phyloP scores from a whole-genome alignment of 2,888 invertebrate species.

The Venusia cambrica region DNA sequence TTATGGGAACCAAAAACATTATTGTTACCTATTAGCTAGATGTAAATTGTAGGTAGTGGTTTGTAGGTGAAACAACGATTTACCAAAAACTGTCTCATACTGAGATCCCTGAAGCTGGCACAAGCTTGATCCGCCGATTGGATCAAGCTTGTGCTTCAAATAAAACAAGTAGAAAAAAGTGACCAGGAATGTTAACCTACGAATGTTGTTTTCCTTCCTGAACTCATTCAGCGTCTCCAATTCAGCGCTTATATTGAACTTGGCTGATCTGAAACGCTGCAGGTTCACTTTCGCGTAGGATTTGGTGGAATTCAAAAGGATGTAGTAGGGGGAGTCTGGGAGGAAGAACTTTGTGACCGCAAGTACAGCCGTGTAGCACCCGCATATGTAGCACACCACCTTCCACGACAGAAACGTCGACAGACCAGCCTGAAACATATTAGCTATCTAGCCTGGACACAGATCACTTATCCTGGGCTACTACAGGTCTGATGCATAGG shows the following conservation, averaged over 20 bases:
- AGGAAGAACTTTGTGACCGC: slow-evolving; percentile 37
- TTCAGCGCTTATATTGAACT: slow-evolving; percentile 44
- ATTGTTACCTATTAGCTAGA: too few relatives aligned
- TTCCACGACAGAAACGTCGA: slow-evolving; percentile 45
- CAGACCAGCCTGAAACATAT: slow-evolving; percentile 41
- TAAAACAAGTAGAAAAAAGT: too few relatives aligned
- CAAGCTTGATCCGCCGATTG: too few relatives aligned
- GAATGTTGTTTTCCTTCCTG: slow-evolving; percentile 49
- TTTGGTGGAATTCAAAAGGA: slow-evolving; percentile 36
- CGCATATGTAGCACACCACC: slow-evolving; percentile 37
- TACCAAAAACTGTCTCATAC: too few relatives aligned
- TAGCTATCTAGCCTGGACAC: too few relatives aligned
- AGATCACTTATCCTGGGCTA: too few relatives aligned
- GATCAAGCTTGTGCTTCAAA: too few relatives aligned
- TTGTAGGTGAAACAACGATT: too few relatives aligned
- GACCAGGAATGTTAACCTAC: slow-evolving; percentile 38
- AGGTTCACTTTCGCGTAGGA: slow-evolving; percentile 34
- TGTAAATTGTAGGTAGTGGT: too few relatives aligned
- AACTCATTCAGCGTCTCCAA: slow-evolving; percentile 48
- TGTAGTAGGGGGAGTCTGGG: slow-evolving; percentile 56
- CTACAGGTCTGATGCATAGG: too few relatives aligned
- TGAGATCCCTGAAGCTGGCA: too few relatives aligned
- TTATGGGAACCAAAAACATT: too few relatives aligned
- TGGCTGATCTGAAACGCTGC: slow-evolving; percentile 39
- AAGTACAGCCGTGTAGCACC: slow-evolving; percentile 30